Conservation (phyloP, 2,797 vertebrate species). For the Centroberyx gerrardi region DNA sequence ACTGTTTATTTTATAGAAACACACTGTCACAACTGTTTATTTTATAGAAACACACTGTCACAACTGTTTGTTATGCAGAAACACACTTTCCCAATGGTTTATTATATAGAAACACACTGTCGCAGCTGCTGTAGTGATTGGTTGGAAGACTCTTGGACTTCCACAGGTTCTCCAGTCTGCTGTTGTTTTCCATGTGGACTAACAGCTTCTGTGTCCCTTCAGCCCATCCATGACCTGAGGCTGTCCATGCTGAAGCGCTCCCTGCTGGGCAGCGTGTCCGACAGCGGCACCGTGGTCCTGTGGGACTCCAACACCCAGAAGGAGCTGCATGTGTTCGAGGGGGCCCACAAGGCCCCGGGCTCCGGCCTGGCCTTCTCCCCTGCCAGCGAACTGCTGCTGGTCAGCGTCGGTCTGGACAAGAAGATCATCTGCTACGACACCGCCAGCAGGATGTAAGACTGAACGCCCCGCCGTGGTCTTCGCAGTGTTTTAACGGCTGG, state of each 20-base stretch:
- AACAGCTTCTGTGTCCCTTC: conserved; percentile 20
- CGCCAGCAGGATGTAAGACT: conserved; percentile 93
- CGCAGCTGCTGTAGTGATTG: no score
- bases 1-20: no score
- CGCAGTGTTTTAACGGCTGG: no score
- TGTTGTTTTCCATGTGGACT: not conserved
- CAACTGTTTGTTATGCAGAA: no score
- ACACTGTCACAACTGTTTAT: no score
- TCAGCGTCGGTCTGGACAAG: conserved; percentile 97
- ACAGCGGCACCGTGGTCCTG: conserved; percentile 93
- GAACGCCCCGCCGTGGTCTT: not conserved
- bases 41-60: no score
- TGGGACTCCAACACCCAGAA: conserved; percentile 97
- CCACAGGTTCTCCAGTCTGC: not conserved
- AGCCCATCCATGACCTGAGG: conserved; percentile 94
- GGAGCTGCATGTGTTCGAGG: conserved; percentile 90
- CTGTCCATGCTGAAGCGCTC: conserved; percentile 93
- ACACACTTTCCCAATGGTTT: no score
- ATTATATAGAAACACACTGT: no score
- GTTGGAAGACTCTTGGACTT: no score
- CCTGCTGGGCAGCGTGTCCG: conserved; percentile 93
- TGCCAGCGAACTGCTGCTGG: conserved; percentile 93
- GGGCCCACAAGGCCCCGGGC: conserved; percentile 94
- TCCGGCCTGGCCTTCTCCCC: conserved; percentile 96
- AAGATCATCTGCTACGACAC: conserved; percentile 97